phyloP scores from a whole-genome alignment of 2,888 invertebrate species.

The Sympetrum striolatum region DNA sequence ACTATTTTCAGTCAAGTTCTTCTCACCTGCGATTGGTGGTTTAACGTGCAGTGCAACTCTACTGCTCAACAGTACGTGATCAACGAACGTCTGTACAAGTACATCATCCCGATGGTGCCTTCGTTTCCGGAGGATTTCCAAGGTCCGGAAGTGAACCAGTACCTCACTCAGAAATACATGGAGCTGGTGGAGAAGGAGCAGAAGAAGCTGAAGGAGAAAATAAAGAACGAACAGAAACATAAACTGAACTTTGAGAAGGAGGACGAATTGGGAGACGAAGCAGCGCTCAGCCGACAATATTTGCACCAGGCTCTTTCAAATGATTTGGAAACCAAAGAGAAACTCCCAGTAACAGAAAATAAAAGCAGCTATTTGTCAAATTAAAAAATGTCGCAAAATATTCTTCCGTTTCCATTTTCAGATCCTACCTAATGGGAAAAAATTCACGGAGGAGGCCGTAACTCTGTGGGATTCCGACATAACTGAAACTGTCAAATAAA shows the following conservation, averaged over 20 bases:
- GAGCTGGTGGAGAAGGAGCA: slow-evolving; percentile 40
- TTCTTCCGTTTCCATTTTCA: neutral
- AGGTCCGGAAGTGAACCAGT: slow-evolving; percentile 82
- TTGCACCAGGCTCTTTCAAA: neutral
- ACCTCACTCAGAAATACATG: slow-evolving; percentile 18
- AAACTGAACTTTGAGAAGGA: neutral
- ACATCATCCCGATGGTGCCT: slow-evolving; percentile 83
- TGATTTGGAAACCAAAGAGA: neutral
- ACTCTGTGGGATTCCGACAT: too few species aligned
- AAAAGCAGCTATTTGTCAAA: neutral
- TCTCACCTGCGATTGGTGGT: slow-evolving; percentile 92
- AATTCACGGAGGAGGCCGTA: too few species aligned
- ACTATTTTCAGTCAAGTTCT: slow-evolving; percentile 91
- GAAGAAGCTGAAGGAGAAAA: slow-evolving; percentile 8
- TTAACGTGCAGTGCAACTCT: slow-evolving; percentile 84
- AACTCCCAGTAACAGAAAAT: neutral
- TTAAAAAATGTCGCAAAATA: neutral
- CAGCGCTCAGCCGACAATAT: neutral
- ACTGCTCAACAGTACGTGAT: slow-evolving; percentile 86
- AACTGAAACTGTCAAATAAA: too few species aligned
- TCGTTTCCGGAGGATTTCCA: slow-evolving; percentile 91
- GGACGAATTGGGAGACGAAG: neutral
- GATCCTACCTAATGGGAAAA: too few species aligned
- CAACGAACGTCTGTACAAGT: slow-evolving; percentile 88
- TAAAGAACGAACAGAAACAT: slow-evolving; percentile 24